Evolutionary conservation across 2,888 invertebrate genomes (phyloP), one percentile per base, ranked within the genome.

Genomic region (Eurytoma californica): DNA sequence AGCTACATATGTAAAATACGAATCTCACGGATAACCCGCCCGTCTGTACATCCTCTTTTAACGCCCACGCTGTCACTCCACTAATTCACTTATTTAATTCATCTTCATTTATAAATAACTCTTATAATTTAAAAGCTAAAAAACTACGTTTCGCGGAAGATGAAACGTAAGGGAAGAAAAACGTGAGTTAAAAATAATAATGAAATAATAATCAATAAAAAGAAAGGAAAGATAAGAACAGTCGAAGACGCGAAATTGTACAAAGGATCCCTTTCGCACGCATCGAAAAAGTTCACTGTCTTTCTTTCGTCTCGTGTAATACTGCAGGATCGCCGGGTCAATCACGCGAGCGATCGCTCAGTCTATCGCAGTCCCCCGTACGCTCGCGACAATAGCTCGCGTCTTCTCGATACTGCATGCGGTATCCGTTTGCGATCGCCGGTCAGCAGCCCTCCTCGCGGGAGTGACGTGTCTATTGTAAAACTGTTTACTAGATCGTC

Each of bases 121-220:
- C 86, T 86, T 88, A 87, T 83, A 86, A 87, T 85, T 80, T 75
- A 84, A 85, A 84, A 83, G 84, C 83, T 84, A 84, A 86, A 72
- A 65, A 67, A 20, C 67, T 77, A 70, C 53, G 55, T 47, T 66
- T 70, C 58, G 20, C 57, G 77, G 58, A 72, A 60, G 72, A 58
- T 16, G 66, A 63, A 65, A 65, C 63, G 13, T n/a, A 60, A 74
- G 51, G 53, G 65, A 61, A 68, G 30, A 30, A 67, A 69, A 69
- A 79, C 28, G 63, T 61, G 65, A 76, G 47, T 53, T 73, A 73
- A 73, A 39, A 68, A 67, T 61, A 65, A 63, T 18, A 39, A 30
- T 70, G 39, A 9, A 39, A 39, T 39, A 39, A 39, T 39, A 39
- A 39, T 39, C 39, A 63, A 73, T 69, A 18, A 51, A 68, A 69